Evolutionary conservation across 2,888 invertebrate species (phyloP).

Genomic region (Apodemia hepburni): DNA sequence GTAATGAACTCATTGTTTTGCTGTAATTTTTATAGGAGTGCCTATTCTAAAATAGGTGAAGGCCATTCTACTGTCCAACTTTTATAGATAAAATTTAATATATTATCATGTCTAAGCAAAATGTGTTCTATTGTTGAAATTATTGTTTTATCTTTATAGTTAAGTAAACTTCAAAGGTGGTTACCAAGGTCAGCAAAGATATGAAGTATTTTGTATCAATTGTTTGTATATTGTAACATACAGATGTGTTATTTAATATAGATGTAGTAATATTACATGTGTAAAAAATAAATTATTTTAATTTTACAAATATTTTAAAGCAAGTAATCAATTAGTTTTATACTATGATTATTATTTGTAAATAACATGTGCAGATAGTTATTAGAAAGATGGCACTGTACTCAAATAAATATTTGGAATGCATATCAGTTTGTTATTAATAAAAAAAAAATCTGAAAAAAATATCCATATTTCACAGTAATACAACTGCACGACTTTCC

Average conservation of each 20-base stretch:
- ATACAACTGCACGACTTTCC: too few species aligned
- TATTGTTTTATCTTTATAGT: background rate
- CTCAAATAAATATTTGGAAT: conserved; percentile 1
- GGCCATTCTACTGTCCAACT: conserved; percentile 45
- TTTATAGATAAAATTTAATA: conserved; percentile 38
- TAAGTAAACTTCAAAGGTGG: background rate
- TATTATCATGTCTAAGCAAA: conserved; percentile 24
- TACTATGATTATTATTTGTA: background rate
- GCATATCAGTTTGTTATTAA: too few species aligned
- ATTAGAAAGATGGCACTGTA: background rate
- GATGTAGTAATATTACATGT: background rate
- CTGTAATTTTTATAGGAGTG: conserved; percentile 69
- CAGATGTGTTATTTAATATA: background rate
- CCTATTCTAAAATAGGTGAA: conserved; percentile 70
- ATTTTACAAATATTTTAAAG: background rate
- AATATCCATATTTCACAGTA: background rate
- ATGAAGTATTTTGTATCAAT: conserved; percentile 6
- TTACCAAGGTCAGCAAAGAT: conserved; percentile 10
- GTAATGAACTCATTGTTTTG: conserved; percentile 83
- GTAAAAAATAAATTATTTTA: background rate
- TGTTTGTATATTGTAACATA: conserved; percentile 6
- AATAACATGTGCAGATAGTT: background rate
- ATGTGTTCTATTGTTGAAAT: background rate
- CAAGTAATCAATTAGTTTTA: background rate
- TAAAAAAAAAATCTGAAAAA: too few species aligned